These are phyloP conservation scores for Pachyramphus minor DNA, from an alignment of 2,113 vertebrate genomes.

Conservation along the genomic window DNA sequence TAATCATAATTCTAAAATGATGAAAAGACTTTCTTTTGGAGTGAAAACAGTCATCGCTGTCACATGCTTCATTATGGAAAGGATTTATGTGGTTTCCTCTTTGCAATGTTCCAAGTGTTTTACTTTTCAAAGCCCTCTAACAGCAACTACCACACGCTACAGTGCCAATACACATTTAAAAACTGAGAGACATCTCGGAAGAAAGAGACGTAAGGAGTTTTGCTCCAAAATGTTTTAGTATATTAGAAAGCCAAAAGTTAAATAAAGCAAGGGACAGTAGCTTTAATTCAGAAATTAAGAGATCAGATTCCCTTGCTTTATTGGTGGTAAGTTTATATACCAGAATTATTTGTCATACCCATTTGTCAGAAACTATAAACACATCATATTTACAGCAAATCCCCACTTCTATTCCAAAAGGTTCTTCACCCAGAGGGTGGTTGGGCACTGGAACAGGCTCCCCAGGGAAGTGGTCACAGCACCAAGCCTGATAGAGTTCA, in stretches of 20 bases:
- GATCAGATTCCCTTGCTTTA: not conserved
- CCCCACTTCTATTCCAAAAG: not conserved
- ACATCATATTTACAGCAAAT: not conserved
- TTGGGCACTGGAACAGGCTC: not conserved
- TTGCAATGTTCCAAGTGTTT: not conserved
- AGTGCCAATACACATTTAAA: not conserved
- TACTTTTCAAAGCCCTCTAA: conserved; percentile 6
- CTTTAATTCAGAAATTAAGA: not conserved
- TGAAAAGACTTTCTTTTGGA: not conserved
- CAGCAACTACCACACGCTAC: not conserved
- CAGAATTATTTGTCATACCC: not conserved
- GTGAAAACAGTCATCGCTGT: conserved; percentile 4
- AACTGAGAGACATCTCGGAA: not conserved
- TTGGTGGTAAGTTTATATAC: not conserved
- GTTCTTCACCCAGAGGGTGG: not conserved
- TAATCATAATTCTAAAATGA: conserved; percentile 1
- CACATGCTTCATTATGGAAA: conserved; percentile 17
- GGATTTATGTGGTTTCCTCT: conserved; percentile 30
- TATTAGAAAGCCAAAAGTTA: not conserved
- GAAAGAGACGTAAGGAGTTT: not conserved
- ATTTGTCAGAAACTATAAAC: not conserved
- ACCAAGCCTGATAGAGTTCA: not conserved
- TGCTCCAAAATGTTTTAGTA: not conserved
- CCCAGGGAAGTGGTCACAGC: not conserved
- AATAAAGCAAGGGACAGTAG: not conserved